These are phyloP conservation scores for Lagodon rhomboides DNA, from an alignment of 2,797 vertebrate species.

Conservation along the genomic window DNA sequence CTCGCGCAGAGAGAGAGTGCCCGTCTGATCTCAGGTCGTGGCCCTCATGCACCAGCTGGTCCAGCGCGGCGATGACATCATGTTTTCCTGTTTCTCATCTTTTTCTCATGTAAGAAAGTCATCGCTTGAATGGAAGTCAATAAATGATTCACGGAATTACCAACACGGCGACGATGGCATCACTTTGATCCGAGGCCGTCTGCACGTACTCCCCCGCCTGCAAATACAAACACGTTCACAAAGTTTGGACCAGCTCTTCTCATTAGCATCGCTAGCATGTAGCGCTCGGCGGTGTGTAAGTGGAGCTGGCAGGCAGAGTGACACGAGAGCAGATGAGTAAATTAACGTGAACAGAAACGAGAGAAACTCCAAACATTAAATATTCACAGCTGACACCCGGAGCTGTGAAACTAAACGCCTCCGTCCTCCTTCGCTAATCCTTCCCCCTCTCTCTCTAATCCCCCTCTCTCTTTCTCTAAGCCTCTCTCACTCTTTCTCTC, in stretches of 20 bases:
- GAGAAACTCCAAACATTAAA: slow-evolving; percentile 73
- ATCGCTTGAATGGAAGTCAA: neutral
- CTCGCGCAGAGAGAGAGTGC: no score
- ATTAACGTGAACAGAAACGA: slow-evolving; percentile 65
- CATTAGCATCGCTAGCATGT: neutral
- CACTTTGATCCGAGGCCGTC: no score
- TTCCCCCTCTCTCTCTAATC: slow-evolving; percentile 41
- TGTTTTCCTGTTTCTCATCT: neutral
- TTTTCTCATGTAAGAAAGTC: no score
- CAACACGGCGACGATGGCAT: neutral
- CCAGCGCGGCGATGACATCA: no score
- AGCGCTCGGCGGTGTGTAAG: slow-evolving; percentile 26
- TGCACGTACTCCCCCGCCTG: no score
- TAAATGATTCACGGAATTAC: neutral
- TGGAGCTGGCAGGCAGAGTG: slow-evolving; percentile 21
- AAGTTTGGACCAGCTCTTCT: neutral
- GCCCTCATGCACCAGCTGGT: no score
- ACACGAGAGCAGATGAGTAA: slow-evolving; percentile 61
- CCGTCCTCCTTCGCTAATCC: slow-evolving; percentile 56
- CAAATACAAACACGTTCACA: neutral
- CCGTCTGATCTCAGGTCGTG: no score
- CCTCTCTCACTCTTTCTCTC: slow-evolving; percentile 46
- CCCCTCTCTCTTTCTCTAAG: slow-evolving; percentile 51
- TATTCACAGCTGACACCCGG: slow-evolving; percentile 73
- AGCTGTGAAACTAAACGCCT: slow-evolving; percentile 71